phyloP scores from a whole-genome alignment of 2,797 vertebrate species.

The Eurystomus glaucurus region DNA sequence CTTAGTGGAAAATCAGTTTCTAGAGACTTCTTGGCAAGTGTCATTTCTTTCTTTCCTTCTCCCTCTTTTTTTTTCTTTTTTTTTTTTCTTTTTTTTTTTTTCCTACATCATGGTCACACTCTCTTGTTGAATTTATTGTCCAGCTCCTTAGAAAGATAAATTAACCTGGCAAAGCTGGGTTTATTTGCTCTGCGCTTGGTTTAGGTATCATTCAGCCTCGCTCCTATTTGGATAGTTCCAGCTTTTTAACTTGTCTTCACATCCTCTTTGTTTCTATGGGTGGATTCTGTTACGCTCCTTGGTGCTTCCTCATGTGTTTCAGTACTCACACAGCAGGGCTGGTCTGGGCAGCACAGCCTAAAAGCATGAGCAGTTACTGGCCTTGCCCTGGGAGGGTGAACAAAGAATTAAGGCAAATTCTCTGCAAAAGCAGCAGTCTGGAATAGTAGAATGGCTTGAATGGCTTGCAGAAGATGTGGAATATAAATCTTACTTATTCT shows the following conservation, averaged over 20 bases:
- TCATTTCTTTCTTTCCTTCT: not conserved
- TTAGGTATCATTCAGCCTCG: not conserved
- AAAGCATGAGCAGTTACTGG: not conserved
- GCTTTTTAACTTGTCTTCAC: not conserved
- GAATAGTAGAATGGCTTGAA: not conserved
- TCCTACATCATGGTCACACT: not conserved
- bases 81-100: not conserved
- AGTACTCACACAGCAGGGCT: not conserved
- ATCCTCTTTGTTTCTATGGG: not conserved
- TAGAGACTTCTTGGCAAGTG: not conserved
- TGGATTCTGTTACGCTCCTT: not conserved
- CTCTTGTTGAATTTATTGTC: constrained; percentile 10
- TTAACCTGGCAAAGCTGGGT: not conserved
- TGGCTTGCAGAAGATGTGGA: not conserved
- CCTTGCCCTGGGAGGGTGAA: not conserved
- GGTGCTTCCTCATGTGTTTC: not conserved
- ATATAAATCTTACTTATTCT: not conserved
- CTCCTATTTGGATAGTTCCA: not conserved
- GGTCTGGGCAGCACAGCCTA: not conserved
- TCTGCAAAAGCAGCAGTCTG: not conserved
- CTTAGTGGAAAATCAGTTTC: constrained; percentile 51
- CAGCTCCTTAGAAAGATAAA: not conserved
- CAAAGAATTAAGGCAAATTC: not conserved
- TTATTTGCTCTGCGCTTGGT: not conserved
- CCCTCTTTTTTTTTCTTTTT: not conserved